Evolutionary conservation across 2,888 invertebrate species (phyloP).

Genomic region (Pristionchus exspectatus): DNA sequence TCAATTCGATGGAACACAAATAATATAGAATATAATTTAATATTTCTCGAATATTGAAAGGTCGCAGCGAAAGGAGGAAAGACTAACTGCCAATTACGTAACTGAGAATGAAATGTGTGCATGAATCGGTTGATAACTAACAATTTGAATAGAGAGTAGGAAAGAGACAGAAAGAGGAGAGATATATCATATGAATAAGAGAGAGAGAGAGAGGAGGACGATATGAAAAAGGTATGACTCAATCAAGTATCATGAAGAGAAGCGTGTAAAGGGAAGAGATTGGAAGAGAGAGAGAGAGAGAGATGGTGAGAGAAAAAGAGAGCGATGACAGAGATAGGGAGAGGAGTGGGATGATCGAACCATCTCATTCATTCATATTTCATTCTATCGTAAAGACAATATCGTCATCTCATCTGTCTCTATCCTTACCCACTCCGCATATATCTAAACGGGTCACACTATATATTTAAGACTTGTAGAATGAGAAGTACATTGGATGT

Average conservation of each 20-base stretch:
- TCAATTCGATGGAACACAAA: background rate
- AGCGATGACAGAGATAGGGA: background rate
- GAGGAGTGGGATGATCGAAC: background rate
- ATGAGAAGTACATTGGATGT: background rate
- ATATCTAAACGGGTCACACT: background rate
- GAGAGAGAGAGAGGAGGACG: constrained; percentile 27
- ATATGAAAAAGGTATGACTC: constrained; percentile 21
- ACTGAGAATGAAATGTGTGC: background rate
- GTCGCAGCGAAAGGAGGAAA: background rate
- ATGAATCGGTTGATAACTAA: background rate
- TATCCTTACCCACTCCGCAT: background rate
- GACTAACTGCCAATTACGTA: background rate
- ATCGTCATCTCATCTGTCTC: background rate
- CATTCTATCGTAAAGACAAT: background rate
- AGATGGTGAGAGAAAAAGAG: background rate
- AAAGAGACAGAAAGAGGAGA: constrained; percentile 6
- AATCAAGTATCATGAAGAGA: constrained; percentile 23
- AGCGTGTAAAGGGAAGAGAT: constrained; percentile 18
- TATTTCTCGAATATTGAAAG: background rate
- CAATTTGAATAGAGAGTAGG: background rate
- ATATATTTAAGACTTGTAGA: too few relatives aligned
- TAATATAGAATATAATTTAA: background rate
- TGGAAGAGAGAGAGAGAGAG: background rate
- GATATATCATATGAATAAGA: background rate
- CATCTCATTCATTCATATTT: constrained; percentile 3